Evolutionary conservation across 2,888 invertebrate genomes (phyloP).

Genomic region (Idaea dimidiata): DNA sequence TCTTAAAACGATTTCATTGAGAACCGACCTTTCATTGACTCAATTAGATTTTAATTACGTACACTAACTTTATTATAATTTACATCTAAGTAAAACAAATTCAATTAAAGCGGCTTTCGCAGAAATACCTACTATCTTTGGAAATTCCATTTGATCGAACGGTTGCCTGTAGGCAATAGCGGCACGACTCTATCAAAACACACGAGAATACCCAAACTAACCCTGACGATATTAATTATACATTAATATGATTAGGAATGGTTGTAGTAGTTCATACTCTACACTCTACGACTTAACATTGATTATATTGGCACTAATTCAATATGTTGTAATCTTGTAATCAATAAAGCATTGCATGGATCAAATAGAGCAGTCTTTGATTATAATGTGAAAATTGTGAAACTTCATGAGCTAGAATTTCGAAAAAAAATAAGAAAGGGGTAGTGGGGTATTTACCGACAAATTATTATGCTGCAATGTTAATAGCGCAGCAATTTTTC

Average conservation of each 20-base stretch:
- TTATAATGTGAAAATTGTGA: too few relatives aligned
- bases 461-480: too few relatives aligned
- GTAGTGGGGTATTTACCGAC: too few relatives aligned
- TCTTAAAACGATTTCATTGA: background rate
- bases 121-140: background rate
- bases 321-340: too few relatives aligned
- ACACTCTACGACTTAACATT: too few relatives aligned
- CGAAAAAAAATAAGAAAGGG: too few relatives aligned
- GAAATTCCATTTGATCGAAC: background rate
- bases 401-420: too few relatives aligned
- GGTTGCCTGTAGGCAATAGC: background rate
- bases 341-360: too few relatives aligned
- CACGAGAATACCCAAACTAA: background rate
- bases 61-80: background rate
- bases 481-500: too few relatives aligned
- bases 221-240: constrained; percentile 1
- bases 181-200: background rate
- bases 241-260: constrained; percentile 1
- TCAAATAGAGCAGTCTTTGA: too few relatives aligned
- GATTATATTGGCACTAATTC: too few relatives aligned
- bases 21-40: background rate
- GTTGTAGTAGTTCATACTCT: background rate
- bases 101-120: background rate
- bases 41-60: background rate
- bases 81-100: too few relatives aligned